Evolutionary conservation across 2,797 vertebrate genomes (phyloP).

Genomic region (Alauda arvensis): DNA sequence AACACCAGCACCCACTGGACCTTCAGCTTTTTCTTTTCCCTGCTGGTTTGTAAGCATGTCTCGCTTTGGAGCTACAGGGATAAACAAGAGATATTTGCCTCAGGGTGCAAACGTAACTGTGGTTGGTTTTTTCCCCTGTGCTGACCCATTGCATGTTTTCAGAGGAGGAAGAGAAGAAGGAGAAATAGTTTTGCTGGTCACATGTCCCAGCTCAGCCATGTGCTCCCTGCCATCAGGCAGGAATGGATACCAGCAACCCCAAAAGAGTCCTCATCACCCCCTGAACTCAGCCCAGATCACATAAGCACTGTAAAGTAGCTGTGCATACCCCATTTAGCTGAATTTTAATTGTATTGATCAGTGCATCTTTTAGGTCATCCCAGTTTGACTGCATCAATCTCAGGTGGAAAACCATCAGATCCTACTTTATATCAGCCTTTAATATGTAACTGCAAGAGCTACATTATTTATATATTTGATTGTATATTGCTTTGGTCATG

Average conservation of each 20-base stretch:
- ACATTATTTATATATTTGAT: background rate
- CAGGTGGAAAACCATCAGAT: background rate
- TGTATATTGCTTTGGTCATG: background rate
- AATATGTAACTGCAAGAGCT: background rate
- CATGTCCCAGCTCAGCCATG: background rate
- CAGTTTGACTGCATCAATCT: accelerated
- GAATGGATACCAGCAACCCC: background rate
- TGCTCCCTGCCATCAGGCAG: background rate
- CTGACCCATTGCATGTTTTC: background rate
- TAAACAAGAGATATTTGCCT: background rate
- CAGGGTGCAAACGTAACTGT: background rate
- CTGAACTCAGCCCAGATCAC: background rate
- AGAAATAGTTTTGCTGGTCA: background rate
- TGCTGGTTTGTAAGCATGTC: background rate
- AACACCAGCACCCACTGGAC: too few relatives aligned
- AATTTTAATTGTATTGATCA: background rate
- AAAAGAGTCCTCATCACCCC: background rate
- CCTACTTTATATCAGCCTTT: background rate
- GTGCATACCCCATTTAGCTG: background rate
- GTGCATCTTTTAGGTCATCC: background rate
- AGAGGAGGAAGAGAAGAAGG: background rate
- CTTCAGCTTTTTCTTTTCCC: background rate
- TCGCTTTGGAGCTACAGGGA: background rate
- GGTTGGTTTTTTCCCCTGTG: background rate
- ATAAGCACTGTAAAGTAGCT: background rate